Evolutionary conservation across 2,888 invertebrate genomes (phyloP).

Genomic region (Epicampocera succincta): DNA sequence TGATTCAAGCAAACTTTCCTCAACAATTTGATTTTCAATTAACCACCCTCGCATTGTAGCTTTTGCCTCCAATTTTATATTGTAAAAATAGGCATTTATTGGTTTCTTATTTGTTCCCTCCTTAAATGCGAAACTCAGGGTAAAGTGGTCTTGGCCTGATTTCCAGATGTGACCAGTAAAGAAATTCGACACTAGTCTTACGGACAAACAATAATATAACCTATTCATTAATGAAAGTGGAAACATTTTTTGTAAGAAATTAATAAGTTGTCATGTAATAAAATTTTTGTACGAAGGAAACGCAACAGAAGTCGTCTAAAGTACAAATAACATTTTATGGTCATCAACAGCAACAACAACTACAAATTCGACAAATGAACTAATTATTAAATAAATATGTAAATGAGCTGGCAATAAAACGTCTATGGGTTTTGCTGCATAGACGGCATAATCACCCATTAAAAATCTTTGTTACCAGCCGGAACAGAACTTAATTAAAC

Average conservation of each 20-base stretch:
- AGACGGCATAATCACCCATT: background rate
- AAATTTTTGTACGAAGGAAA: slow-evolving; percentile 32
- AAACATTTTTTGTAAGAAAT: slow-evolving; percentile 43
- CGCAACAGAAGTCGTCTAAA: slow-evolving; percentile 6
- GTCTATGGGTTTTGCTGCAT: background rate
- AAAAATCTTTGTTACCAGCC: background rate
- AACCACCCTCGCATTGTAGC: too few species aligned
- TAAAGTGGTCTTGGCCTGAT: slow-evolving; percentile 5
- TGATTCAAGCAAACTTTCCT: too few species aligned
- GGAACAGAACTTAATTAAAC: background rate
- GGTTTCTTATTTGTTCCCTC: background rate
- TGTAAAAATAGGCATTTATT: too few species aligned
- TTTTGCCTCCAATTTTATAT: too few species aligned
- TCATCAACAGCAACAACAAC: slow-evolving; percentile 28
- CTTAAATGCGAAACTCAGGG: slow-evolving; percentile 5
- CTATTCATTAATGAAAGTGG: slow-evolving; percentile 24
- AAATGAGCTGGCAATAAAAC: slow-evolving; percentile 15
- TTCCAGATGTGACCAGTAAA: slow-evolving; percentile 26
- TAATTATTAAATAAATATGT: background rate
- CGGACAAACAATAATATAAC: background rate
- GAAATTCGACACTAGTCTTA: background rate
- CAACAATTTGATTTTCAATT: too few species aligned
- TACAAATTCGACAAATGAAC: background rate
- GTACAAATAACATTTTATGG: slow-evolving; percentile 43
- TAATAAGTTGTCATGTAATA: slow-evolving; percentile 56